Conservation (phyloP, 1,140 invertebrate genomes). For the Pantala flavescens region DNA sequence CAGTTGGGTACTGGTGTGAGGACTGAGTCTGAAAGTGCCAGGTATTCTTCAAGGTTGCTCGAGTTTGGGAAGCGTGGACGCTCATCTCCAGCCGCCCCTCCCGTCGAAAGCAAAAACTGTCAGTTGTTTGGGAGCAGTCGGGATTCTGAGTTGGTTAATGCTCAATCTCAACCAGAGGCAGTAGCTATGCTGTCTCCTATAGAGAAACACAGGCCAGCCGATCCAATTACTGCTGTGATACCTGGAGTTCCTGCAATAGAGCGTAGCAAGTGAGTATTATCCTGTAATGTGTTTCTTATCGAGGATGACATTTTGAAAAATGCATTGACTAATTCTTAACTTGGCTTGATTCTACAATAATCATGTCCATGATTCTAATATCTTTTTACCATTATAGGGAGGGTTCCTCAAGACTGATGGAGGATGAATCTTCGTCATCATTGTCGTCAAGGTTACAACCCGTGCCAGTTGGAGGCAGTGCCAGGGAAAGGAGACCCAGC, state of each 20-base stretch:
- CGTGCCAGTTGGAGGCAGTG: neutral
- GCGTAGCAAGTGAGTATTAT: too few relatives aligned
- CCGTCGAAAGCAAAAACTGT: neutral
- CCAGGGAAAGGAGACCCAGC: conserved; percentile 22
- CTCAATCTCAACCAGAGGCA: neutral
- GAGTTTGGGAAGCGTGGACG: neutral
- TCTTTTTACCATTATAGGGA: neutral
- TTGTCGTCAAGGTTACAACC: neutral
- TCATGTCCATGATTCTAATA: too few relatives aligned
- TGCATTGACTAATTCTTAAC: too few relatives aligned
- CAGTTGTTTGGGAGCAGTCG: neutral
- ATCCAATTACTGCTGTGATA: neutral
- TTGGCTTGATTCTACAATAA: too few relatives aligned
- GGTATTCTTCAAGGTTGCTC: neutral
- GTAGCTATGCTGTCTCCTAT: neutral
- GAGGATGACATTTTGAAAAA: too few relatives aligned
- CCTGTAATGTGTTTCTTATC: too few relatives aligned
- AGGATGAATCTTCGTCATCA: neutral
- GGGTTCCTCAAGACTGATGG: neutral
- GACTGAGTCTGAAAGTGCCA: conserved; percentile 19
- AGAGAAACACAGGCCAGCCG: neutral
- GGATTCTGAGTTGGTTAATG: neutral
- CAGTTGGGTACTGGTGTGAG: conserved; percentile 15
- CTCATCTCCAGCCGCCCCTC: neutral
- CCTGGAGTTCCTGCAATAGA: neutral